Evolutionary conservation across 2,113 vertebrate genomes (phyloP), one percentile per base, ranked within the genome.

Genomic region (Manacus vitellinus): DNA sequence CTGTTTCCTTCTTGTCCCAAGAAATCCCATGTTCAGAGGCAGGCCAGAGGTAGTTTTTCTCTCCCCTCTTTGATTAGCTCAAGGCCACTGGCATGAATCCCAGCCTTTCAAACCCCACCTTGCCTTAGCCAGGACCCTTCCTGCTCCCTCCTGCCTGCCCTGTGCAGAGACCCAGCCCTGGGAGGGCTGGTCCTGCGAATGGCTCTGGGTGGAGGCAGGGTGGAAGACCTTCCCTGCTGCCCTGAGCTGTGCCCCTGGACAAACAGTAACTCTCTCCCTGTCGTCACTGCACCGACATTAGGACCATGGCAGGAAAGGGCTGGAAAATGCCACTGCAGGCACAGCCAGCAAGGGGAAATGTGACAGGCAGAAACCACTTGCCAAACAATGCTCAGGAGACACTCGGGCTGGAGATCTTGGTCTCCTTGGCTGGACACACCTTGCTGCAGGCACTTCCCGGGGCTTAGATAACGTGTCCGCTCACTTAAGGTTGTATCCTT

Each of bases 241-340:
- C 67, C 70, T 3, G 4, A 4, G 22, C 61, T 17, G 80, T 85
- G 91, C 67, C 88, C 77, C 68, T 37, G 12, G 10, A 86, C 90
- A 96, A 93, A 94, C 43, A 77, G 68, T 1, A 4, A 28, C 68
- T 39, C 61, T 77, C 9, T 81, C 80, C 66, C 46, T 92, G 84
- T 59, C 62, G 46, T 93, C 94, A 95, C 68, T 13, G 31, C 81
- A 14, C 30, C 1, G 2, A 41, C 78, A 9, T 28, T 17, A 25
- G 78, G 59, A 90, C 85, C 90, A 47, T 68, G 74, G 84, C 95
- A 96, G 95, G 93, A 97, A 96, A 96, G 90, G 92, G 90, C 93
- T 96, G 95, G 92, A 74, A 96, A 97, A 94, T 88, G 90, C 92
- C 90, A 92, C 74, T 31, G 85, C 88, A 79, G 94, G 90, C 79